phyloP scores from a whole-genome alignment of 2,113 vertebrate species.

The Phrynocephalus versicolor region DNA sequence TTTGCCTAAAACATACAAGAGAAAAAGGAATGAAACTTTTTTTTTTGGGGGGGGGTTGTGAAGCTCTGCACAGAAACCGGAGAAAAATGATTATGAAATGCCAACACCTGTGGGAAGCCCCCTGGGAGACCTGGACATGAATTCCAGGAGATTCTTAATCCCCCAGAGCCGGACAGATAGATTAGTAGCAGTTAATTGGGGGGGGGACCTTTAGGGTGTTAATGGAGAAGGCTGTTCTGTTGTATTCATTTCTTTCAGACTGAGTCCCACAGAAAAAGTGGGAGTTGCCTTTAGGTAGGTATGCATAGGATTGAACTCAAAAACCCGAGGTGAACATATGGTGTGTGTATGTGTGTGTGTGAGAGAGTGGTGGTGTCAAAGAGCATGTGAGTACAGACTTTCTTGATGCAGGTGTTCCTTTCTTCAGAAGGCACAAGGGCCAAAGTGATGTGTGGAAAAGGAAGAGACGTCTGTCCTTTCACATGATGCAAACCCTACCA shows the following conservation, averaged over 20 bases:
- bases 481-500: no score
- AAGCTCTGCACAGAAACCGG: conserved; percentile 21
- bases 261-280: background rate
- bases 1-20: conserved; percentile 39
- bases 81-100: background rate
- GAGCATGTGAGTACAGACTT: background rate
- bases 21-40: conserved; percentile 14
- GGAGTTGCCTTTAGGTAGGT: background rate
- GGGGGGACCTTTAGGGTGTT: background rate
- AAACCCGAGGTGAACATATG: background rate
- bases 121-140: background rate
- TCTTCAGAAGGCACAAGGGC: background rate
- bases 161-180: background rate
- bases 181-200: background rate
- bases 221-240: background rate
- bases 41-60: conserved; percentile 34
- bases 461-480: no score
- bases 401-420: background rate
- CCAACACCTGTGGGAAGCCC: background rate
- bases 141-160: fast-evolving
- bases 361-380: no score
- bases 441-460: no score
- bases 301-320: background rate
- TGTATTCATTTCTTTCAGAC: background rate
- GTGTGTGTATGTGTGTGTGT: background rate